Evolutionary conservation across 2,888 invertebrate species (phyloP), one percentile per base, ranked within the genome.

Genomic region (Choreutis nemorana): DNA sequence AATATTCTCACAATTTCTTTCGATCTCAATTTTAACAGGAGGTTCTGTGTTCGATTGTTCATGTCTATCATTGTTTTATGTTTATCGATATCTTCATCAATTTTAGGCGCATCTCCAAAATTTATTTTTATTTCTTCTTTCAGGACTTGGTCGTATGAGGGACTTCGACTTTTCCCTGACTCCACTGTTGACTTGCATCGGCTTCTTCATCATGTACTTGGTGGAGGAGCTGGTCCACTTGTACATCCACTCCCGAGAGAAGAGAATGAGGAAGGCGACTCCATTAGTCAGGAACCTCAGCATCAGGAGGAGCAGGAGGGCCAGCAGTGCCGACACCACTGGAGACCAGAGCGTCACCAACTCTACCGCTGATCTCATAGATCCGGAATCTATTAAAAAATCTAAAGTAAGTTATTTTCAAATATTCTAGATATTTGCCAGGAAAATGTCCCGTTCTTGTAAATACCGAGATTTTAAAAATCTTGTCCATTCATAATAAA

Each of bases 201-300:
- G 90, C 2, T 90, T 90, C 65, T 89, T 90, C 61, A 63, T 84
- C 13, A 89, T 90, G 84, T 90, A 87, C 51, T 65, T 90, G 5
- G 84, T 91, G n/a, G 92, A 92, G 44, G 91, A 92, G 50, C 42
- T 87, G 26, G 88, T 91, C 2, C 91, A 91, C 49, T 53, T 83
- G 26, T 86, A 88, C 52, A 73, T 91, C 28, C 81, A 83, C 48
- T 54, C 64, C 3, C 60, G 84, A 23, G 79, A 81, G 44, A 64
- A 56, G 35, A 62, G 42, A 33, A 61, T 52, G 32, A 64, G 66
- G 0, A 43, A 51, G 11, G 30, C 42, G 1, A 37, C 66, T 8
- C 66, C 64, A 1, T 49, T 80, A 0, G 78, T 75, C 16, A 57
- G 80, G 33, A 78, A 75, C 37, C 47, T 80, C 8, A 79, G 79